Percentiles rank a stretch among this genome's conserved stretches.
Conservation (phyloP, 2,888 invertebrate species). For the Amblyteles armatorius region DNA sequence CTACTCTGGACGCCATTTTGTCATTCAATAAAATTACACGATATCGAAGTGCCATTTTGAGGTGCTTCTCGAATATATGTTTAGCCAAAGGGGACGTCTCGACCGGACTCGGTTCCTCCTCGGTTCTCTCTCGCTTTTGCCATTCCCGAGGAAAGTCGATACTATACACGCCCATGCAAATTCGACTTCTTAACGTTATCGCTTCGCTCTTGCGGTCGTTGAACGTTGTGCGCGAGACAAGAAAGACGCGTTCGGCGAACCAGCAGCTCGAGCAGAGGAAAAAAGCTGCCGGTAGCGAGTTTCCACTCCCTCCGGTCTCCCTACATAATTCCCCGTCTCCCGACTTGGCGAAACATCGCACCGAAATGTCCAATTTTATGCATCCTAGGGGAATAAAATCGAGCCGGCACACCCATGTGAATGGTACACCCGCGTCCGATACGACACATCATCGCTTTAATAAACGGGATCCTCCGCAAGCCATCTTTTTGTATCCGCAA, state of each 20-base stretch:
- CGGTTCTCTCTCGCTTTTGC: neutral
- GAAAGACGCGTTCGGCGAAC: slow-evolving; percentile 44
- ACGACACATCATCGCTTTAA: slow-evolving; percentile 4
- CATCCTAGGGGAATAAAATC: slow-evolving; percentile 38
- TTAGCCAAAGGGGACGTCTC: slow-evolving; percentile 43
- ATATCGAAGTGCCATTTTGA: too few relatives aligned
- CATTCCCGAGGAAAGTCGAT: slow-evolving; percentile 51
- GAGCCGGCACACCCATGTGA: slow-evolving; percentile 14
- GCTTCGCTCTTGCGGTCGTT: slow-evolving; percentile 57
- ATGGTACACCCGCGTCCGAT: neutral
- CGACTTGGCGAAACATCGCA: slow-evolving; percentile 29
- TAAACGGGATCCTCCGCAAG: neutral
- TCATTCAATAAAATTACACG: too few relatives aligned
- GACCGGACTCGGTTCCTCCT: slow-evolving; percentile 43
- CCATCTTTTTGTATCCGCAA: neutral
- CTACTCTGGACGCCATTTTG: too few relatives aligned
- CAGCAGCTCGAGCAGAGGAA: neutral
- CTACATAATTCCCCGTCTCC: slow-evolving; percentile 13
- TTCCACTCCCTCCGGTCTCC: slow-evolving; percentile 1
- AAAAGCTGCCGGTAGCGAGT: neutral
- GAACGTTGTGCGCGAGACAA: slow-evolving; percentile 41
- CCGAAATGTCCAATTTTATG: slow-evolving; percentile 37
- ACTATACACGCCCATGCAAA: slow-evolving; percentile 60
- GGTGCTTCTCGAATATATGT: too few relatives aligned
- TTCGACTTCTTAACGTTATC: slow-evolving; percentile 63